Percentiles rank a stretch among this genome's conserved stretches.
These are phyloP conservation scores for Lasioglossum vierecki DNA, from an alignment of 2,888 invertebrate genomes.

Conservation along the genomic window DNA sequence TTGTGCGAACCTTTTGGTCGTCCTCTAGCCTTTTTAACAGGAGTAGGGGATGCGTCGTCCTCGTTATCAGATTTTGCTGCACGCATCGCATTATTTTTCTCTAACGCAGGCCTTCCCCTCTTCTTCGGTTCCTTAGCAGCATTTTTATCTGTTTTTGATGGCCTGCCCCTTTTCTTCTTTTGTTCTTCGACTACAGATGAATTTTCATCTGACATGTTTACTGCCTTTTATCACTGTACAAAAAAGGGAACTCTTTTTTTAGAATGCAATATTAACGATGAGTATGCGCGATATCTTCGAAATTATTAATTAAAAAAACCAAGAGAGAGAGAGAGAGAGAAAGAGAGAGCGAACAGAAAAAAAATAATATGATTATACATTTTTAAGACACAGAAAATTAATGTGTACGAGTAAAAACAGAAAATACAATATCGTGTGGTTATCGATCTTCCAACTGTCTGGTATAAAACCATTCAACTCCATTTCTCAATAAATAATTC, in stretches of 20 bases:
- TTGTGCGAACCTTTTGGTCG: conserved; percentile 82
- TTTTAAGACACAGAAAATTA: background rate
- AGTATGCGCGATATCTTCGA: background rate
- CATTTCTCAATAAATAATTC: conserved; percentile 15
- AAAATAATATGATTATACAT: background rate
- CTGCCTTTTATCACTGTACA: conserved; percentile 53
- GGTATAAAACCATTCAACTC: conserved; percentile 16
- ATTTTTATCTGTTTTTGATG: conserved; percentile 78
- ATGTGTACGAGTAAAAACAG: background rate
- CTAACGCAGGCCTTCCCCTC: conserved; percentile 78
- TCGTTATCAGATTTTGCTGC: conserved; percentile 81
- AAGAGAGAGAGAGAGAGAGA: too few relatives aligned
- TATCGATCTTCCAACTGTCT: conserved; percentile 39
- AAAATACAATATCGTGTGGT: conserved; percentile 13
- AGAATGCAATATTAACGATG: background rate
- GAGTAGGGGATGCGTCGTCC: conserved; percentile 80
- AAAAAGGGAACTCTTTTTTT: conserved; percentile 12
- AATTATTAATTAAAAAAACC: background rate
- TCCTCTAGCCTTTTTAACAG: conserved; percentile 82
- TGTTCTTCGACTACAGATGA: conserved; percentile 82
- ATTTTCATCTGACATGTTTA: conserved; percentile 83
- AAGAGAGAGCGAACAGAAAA: too few relatives aligned
- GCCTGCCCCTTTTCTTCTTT: conserved; percentile 83
- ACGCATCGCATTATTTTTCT: conserved; percentile 79
- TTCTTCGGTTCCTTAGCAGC: conserved; percentile 82